phyloP scores from a whole-genome alignment of 2,888 invertebrate species.

The Drosophila lutescens region DNA sequence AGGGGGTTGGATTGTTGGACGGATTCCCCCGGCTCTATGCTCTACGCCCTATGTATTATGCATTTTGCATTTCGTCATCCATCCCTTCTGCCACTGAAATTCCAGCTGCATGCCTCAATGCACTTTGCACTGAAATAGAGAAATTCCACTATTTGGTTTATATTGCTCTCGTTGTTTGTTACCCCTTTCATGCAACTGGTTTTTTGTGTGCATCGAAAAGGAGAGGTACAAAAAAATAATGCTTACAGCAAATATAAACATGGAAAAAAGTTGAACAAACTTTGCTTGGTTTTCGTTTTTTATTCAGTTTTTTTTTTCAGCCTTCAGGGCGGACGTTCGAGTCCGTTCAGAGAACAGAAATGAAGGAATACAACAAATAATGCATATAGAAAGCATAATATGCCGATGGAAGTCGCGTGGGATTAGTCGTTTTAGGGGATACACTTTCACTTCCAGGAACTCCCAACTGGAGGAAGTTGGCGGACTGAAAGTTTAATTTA shows the following conservation, averaged over 20 bases:
- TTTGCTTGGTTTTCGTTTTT: conserved; percentile 40
- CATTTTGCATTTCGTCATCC: conserved; percentile 51
- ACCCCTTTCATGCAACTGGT: conserved; percentile 72
- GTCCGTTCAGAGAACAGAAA: conserved; percentile 37
- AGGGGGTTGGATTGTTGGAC: background rate
- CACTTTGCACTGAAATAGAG: conserved; percentile 65
- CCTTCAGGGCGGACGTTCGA: conserved; percentile 58
- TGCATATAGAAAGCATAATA: conserved; percentile 25
- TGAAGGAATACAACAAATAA: conserved; percentile 35
- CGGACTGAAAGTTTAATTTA: conserved; percentile 24
- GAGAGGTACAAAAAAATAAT: conserved; percentile 47
- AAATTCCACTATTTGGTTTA: conserved; percentile 58
- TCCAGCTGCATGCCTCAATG: conserved; percentile 65
- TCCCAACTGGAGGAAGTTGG: conserved; percentile 4
- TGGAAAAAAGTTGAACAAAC: conserved; percentile 66
- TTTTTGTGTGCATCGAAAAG: conserved; percentile 67
- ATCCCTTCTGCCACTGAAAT: conserved; percentile 24
- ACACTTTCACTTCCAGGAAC: conserved; percentile 38
- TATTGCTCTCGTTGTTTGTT: conserved; percentile 29
- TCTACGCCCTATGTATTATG: conserved; percentile 58
- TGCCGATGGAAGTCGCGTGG: conserved; percentile 17
- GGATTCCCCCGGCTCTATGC: conserved; percentile 22
- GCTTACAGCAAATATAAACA: conserved; percentile 67
- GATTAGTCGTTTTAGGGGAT: conserved; percentile 33
- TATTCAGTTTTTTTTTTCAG: conserved; percentile 5